Evolutionary conservation across 2,888 invertebrate genomes (phyloP), one percentile per base, ranked within the genome.

Genomic region (Mechanitis mazaeus): DNA sequence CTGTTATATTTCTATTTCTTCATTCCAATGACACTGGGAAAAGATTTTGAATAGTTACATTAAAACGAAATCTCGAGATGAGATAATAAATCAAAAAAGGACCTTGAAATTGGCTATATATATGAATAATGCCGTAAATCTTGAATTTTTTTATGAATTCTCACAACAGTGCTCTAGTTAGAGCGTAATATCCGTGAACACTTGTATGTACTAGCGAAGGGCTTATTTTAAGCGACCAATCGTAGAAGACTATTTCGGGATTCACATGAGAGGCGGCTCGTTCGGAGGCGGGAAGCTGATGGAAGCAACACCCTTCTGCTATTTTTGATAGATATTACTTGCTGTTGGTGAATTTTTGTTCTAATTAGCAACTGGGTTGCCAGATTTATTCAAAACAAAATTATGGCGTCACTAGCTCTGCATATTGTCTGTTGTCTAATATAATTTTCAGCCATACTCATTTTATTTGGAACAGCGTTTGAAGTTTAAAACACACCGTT

Each of bases 161-260:
- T 9, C 7, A 31, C 50, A 31, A 50, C 28, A 31, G 31, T 50
- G 31, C 50, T 50, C 28, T 50, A 31, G 28, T 50, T 50, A 50
- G 7, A 47, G 50, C 50, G 5, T 31, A 50, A 31, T 50, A 31
- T 50, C 35, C 42, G 5, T 33, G 55, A 61, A 58, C 54, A 53
- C 56, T 58, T 56, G 56, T 72, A 75, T 76, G 73, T 82, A 78
- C 84, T 84, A 84, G 79, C 75, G 76, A 84, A 73, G 75, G 79
- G 80, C 79, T 80, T 77, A 77, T 72, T 72, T 71, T 65, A 69
- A 71, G 72, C 82, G 72, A 77, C 89, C 89, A 89, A 89, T 89
- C 78, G 76, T 74, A 74, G 57, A 77, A 73, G 75, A 75, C 76
- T 82, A 80, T 82, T 84, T 79, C 71, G 77, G 80, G 80, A 83